A percentile compares a stretch with the other conserved stretches of the same genome.
These are phyloP conservation scores for Desmophyllum pertusum DNA, from an alignment of 92 coral and sea anemone genomes.

Conservation along the genomic window DNA sequence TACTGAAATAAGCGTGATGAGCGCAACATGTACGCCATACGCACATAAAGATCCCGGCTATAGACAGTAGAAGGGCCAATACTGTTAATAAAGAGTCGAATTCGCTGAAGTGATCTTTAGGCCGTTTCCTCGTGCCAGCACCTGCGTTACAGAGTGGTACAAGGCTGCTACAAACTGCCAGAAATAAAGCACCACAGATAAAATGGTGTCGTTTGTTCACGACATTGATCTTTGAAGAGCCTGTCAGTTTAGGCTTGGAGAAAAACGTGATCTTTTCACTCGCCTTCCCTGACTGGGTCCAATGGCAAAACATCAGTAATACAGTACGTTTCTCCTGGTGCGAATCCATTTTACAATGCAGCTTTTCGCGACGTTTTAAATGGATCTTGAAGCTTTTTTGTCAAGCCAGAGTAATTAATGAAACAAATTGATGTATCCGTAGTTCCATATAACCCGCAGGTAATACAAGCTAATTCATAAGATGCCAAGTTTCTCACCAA, in stretches of 20 bases:
- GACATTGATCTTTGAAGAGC: background rate
- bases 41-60: conserved; percentile 7
- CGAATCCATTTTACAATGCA: background rate
- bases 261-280: background rate
- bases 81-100: conserved; percentile 19
- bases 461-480: background rate
- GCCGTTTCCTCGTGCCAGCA: background rate
- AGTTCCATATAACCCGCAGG: background rate
- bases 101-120: conserved; percentile 9
- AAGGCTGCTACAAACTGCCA: background rate
- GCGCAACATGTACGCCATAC: conserved; percentile 35
- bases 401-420: background rate
- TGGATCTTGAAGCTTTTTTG: background rate
- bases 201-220: background rate
- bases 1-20: conserved; percentile 17
- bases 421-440: background rate
- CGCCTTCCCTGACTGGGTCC: conserved; percentile 1
- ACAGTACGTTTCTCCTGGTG: background rate
- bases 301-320: background rate
- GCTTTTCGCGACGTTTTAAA: background rate
- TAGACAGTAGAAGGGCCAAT: background rate
- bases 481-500: background rate
- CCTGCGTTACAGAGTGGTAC: background rate
- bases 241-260: background rate
- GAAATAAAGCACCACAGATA: background rate